Evolutionary conservation across 1,140 invertebrate genomes (phyloP), one percentile per base, ranked within the genome.

Genomic region (Drosophila fuyamai): DNA sequence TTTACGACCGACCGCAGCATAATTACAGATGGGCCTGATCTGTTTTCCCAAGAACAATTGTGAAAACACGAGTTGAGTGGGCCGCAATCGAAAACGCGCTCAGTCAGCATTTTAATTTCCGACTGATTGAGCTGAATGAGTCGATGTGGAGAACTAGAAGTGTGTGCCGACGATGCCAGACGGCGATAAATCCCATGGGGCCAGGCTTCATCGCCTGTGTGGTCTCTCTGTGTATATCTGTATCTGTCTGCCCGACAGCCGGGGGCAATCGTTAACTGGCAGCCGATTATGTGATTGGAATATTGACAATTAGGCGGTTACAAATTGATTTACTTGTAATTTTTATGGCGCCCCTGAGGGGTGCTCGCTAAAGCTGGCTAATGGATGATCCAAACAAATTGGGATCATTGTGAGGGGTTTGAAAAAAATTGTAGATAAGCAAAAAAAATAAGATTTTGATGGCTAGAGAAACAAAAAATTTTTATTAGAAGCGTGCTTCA

Each of bases 401-500:
- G 16, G 5, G 8, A 38, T 55, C 68, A 50, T 50, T 73, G 66
- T 60, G 3, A 23, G 9, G 13, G 23, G 29, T 4, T n/a, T 13
- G 12, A 57, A 40, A 57, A 40, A 16, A 47, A 14, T 27, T 16
- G 35, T 32, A 47, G 29, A 10, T 5, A 7, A 32, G 29, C 29
- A 9, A 23, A 27, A 9, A 23, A 27, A 23, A 36, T 38, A 46
- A n/a, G 9, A 35, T 36, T 10, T 56, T 9, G 18, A 9, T 23
- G 16, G 9, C 1, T 5, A 4, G 16, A 36, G 27, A 9, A 58
- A 58, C 86, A 93, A 94, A 95, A 95, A 93, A 90, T 60, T 55
- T 93, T 93, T 96, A 95, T 96, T 95, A 96, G 95, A 95, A 96
- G 95, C 96, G 95, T 95, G 95, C 96, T 96, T 96, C 95, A 95